Evolutionary conservation across 1,140 invertebrate species (phyloP).

Genomic region (Lethocerus indicus): DNA sequence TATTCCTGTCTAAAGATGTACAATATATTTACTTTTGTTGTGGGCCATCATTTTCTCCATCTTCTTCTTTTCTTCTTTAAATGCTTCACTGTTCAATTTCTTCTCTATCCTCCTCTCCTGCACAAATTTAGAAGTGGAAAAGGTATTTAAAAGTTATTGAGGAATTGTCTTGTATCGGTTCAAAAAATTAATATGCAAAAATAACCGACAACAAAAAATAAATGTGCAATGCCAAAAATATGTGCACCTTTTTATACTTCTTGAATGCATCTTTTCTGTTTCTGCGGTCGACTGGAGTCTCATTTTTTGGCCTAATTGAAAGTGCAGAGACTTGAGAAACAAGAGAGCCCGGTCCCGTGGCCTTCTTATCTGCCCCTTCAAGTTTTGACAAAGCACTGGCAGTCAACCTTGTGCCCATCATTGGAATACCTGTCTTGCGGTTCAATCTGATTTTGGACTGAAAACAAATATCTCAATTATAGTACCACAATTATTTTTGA

Average conservation of each 20-base stretch:
- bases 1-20: too few species aligned
- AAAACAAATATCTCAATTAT: too few species aligned
- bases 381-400: constrained; percentile 46
- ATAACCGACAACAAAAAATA: too few species aligned
- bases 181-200: too few species aligned
- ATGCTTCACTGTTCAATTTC: constrained; percentile 69
- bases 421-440: constrained; percentile 52
- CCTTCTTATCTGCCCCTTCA: constrained; percentile 32
- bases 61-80: constrained; percentile 73
- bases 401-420: constrained; percentile 40
- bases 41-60: constrained; percentile 63
- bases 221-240: too few species aligned
- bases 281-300: constrained; percentile 64
- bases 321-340: constrained; percentile 47
- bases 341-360: constrained; percentile 40
- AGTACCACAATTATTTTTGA: too few species aligned
- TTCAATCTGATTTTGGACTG: constrained; percentile 43
- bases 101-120: constrained; percentile 68
- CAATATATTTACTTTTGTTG: constrained; percentile 13
- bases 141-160: not conserved
- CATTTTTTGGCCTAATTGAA: constrained; percentile 60
- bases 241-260: constrained; percentile 51
- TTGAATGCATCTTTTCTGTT: constrained; percentile 67
- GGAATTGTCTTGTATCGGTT: not conserved
- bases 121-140: not conserved